Base-by-base conservation (phyloP, 2,888 invertebrate species). In the Acheta domesticus region DNA sequence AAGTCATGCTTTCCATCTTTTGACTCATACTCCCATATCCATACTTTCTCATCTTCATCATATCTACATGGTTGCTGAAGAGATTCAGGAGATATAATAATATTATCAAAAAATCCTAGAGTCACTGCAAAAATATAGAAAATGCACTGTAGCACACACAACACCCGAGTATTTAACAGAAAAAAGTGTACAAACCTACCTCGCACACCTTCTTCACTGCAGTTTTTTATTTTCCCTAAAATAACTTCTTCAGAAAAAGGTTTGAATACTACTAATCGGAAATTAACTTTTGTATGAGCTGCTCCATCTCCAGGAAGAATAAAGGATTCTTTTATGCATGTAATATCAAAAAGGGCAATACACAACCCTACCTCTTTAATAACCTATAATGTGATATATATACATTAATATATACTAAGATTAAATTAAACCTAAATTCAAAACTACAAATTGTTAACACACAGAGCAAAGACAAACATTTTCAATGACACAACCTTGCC, bases 271-370 rank as follows among this genome's bases (percentile, higher is more conserved):
- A 99, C 94, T 86, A 94, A 98, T 77, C 97, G 92, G 86, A 99
- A 99, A 83, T 92, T 90, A 1, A 97, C 97, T 88, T 95, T 94
- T 0, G 97, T 97, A 84, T 98, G 97, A 21, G 97, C 96, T 3
- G 97, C 94, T 3, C 97, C 98, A 89, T 98, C 98, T 0, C 98
- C 97, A 78, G 97, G 98, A 84, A 97, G 93, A 84, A 99, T 95
- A 84, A 93, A 95, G 0, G 98, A 97, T 86, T 98, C 96, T 82
- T 95, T 94, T 77, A 98, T 90, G 79, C 93, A 92, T 19, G 92
- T 92, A 81, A 99, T 93, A 87, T 99, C 98, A 88, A 94, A 96
- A 78, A 99, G 88, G 48, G 96, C 95, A 85, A 99, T 96, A 85
- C 98, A 98, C 77, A 99, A 89, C 0, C 99, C 99, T 75, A 99